These are phyloP conservation scores for Subacronicta megacephala DNA, from an alignment of 2,888 invertebrate species.

Conservation along the genomic window DNA sequence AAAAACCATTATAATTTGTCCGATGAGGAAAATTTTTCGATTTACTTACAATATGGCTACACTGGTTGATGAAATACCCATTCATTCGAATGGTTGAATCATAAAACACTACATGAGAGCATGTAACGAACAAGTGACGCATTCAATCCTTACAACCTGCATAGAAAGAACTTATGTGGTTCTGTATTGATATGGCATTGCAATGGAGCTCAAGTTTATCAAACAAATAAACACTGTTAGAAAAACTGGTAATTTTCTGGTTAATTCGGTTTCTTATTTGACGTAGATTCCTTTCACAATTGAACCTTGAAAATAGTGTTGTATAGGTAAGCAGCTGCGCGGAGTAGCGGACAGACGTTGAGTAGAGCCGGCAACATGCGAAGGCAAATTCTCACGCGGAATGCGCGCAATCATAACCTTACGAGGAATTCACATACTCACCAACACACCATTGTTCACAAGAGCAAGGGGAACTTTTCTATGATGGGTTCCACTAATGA, in stretches of 20 bases:
- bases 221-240: slow-evolving; percentile 3
- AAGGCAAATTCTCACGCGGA: slow-evolving; percentile 79
- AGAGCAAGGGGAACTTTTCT: slow-evolving; percentile 54
- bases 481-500: slow-evolving; percentile 41
- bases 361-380: slow-evolving; percentile 62
- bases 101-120: slow-evolving; percentile 70
- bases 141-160: slow-evolving; percentile 59
- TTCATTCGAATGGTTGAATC: slow-evolving; percentile 72
- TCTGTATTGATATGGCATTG: slow-evolving; percentile 7
- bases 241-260: slow-evolving; percentile 29
- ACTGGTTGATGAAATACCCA: slow-evolving; percentile 57
- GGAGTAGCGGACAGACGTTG: slow-evolving; percentile 61
- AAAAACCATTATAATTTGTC: slow-evolving; percentile 10
- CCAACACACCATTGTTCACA: slow-evolving; percentile 48
- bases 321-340: slow-evolving; percentile 74
- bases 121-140: slow-evolving; percentile 75
- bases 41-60: slow-evolving; percentile 20
- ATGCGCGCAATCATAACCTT: slow-evolving; percentile 74
- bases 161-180: slow-evolving; percentile 14
- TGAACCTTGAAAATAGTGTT: slow-evolving; percentile 77
- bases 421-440: slow-evolving; percentile 59
- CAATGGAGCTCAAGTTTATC: slow-evolving; percentile 8
- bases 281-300: slow-evolving; percentile 76
- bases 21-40: slow-evolving; percentile 16
- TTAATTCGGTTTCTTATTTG: slow-evolving; percentile 51